Base-by-base conservation (phyloP, 2,888 invertebrate species). In the Pediacus dermestoides region DNA sequence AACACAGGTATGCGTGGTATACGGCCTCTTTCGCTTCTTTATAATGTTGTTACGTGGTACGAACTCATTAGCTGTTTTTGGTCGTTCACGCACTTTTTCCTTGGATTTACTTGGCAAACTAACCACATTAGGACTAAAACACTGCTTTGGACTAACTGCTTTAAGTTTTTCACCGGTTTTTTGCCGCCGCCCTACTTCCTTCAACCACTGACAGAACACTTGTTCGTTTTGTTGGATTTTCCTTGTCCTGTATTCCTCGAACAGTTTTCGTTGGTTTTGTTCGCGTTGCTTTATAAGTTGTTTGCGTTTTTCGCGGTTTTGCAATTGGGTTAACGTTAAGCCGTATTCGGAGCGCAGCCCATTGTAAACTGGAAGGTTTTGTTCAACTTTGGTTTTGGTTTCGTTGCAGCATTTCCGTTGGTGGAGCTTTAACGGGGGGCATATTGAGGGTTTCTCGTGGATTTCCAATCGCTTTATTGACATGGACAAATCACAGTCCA, bases 341-440 rank as follows among this genome's bases (percentile, higher is more conserved):
- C 76, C 76, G 46, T 76, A 76, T 54, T 76, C 75, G 1, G 76
- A 76, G 41, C 71, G 59, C 38, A 70, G 68, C 2, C 76, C 76
- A 1, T 70, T 71, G 41, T 76, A 76, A 21, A 66, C 62, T 2
- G 76, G 76, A 15, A 76, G 50, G 44, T 70, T 71, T 26, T 63
- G 60, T 15, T 55, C 28, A 7, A n/a, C 6, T 14, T 28, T 28
- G 8, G 61, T 50, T 13, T 70, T 70, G 42, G 70, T 67, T 47
- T 73, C 70, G 33, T 64, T 61, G 43, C 70, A 70, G 41, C 69
- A 69, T 48, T 64, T 60, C 33, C 66, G 48, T 38, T 60, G 55
- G 27, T 60, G 57, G n/a, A 69, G 44, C 40, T 66, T 67, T 18
- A 69, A 52, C 3, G 64, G 57, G 1, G 68, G 69, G 30, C 66